Evolutionary conservation across 2,113 vertebrate genomes (phyloP).

Genomic region (Lamprotornis superbus): DNA sequence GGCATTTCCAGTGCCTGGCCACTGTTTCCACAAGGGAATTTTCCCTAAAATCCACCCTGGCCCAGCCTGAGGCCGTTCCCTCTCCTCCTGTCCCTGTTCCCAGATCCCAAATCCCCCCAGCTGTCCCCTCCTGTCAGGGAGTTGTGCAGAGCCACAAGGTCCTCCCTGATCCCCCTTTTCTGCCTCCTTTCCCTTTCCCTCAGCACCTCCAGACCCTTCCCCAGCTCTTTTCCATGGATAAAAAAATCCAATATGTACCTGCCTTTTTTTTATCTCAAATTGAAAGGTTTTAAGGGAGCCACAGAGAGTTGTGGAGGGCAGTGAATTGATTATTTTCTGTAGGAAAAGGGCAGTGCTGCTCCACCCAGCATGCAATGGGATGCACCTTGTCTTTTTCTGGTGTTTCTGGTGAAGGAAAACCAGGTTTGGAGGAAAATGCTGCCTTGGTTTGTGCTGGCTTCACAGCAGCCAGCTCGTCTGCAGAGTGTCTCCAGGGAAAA

Average conservation of each 20-base stretch:
- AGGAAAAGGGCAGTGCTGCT: neutral
- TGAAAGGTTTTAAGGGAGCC: neutral
- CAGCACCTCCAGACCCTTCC: neutral
- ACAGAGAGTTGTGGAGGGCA: accelerated
- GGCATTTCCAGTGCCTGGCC: accelerated
- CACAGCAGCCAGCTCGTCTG: neutral
- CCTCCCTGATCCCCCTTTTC: neutral
- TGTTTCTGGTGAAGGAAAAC: neutral
- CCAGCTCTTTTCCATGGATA: neutral
- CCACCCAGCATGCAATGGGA: neutral
- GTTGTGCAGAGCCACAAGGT: no score
- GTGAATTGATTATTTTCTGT: neutral
- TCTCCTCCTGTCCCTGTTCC: neutral
- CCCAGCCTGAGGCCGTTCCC: neutral
- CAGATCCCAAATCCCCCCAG: neutral
- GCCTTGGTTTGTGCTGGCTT: neutral
- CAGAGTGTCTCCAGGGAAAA: neutral
- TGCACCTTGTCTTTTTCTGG: neutral
- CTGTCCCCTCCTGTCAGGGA: no score
- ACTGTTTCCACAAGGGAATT: accelerated
- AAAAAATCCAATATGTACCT: neutral
- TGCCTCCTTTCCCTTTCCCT: neutral
- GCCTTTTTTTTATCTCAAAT: neutral
- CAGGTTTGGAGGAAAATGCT: neutral
- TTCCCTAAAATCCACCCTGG: no score